Evolutionary conservation across 2,888 invertebrate species (phyloP).

Genomic region (Nephrotoma appendiculata): DNA sequence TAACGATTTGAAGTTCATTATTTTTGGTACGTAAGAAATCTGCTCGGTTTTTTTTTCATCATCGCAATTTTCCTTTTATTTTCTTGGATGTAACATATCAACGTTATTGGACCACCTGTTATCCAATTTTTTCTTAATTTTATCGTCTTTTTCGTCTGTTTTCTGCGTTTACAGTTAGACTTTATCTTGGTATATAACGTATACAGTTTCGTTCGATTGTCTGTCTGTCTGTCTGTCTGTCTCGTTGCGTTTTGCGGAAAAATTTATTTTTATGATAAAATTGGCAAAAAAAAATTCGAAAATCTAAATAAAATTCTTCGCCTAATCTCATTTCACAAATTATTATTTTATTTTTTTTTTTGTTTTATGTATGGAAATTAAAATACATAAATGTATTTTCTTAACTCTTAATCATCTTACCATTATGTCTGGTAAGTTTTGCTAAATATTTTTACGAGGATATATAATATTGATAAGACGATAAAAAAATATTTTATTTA

Average conservation of each 20-base stretch:
- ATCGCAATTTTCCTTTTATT: background rate
- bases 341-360: background rate
- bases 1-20: background rate
- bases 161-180: background rate
- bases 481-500: background rate
- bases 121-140: background rate
- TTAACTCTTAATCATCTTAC: background rate
- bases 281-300: background rate
- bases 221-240: background rate
- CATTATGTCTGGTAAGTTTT: background rate
- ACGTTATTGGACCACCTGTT: background rate
- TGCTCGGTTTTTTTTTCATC: background rate
- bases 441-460: background rate
- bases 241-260: background rate
- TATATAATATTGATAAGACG: background rate
- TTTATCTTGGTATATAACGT: background rate
- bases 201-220: background rate
- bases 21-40: background rate
- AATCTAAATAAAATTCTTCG: background rate
- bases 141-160: background rate
- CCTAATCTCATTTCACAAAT: background rate
- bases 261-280: background rate
- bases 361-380: background rate
- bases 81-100: background rate
- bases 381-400: background rate